These are phyloP conservation scores for Heliconius sara DNA, from an alignment of 2,888 invertebrate species.

Conservation along the genomic window DNA sequence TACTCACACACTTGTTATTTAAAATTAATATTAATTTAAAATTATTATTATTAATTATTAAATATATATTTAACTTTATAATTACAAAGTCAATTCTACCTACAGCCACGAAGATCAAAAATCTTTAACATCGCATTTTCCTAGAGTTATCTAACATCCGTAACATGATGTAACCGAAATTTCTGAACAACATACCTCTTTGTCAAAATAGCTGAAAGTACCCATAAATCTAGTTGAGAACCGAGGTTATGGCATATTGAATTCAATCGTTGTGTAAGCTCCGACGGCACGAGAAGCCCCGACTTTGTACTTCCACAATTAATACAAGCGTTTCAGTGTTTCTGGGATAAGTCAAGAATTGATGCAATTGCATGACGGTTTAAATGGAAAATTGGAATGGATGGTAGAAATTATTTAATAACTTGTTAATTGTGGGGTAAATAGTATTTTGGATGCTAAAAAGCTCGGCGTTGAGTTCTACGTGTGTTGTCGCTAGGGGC, in stretches of 20 bases:
- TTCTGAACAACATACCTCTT: background rate
- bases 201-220: conserved; percentile 3
- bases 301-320: conserved; percentile 21
- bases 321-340: background rate
- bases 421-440: too few species aligned
- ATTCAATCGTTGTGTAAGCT: conserved; percentile 14
- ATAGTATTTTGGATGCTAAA: background rate
- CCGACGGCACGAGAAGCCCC: background rate
- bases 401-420: too few species aligned
- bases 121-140: too few species aligned
- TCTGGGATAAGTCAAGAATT: background rate
- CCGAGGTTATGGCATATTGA: conserved; percentile 15
- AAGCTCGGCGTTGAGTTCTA: background rate
- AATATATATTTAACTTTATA: too few species aligned
- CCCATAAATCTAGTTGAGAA: conserved; percentile 4
- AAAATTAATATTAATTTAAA: too few species aligned
- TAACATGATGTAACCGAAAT: background rate
- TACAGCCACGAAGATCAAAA: too few species aligned
- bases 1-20: too few species aligned
- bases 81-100: too few species aligned
- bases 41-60: too few species aligned
- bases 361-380: background rate
- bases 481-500: too few species aligned
- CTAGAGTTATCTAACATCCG: background rate
- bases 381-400: too few species aligned